Conservation (phyloP, 37 sponge, comb jelly and placozoan genomes). For the Corticium candelabrum region DNA sequence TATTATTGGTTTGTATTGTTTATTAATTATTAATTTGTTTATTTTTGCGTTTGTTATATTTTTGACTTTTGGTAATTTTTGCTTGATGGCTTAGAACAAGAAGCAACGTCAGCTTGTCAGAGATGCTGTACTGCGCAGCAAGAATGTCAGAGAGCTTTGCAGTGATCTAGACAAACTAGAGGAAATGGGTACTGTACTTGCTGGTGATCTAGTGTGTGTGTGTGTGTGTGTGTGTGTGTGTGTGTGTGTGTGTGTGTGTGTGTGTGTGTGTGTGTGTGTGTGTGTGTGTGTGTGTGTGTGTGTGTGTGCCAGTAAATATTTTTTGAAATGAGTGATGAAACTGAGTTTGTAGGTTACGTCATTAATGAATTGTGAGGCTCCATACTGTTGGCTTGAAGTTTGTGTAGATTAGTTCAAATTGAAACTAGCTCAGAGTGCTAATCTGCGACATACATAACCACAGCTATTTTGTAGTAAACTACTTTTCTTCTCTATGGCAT, state of each 20-base stretch:
- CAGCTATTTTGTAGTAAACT: too few species aligned
- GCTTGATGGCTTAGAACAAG: too few species aligned
- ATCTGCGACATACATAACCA: too few species aligned
- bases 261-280: slow-evolving; percentile 5
- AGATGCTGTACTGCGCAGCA: slow-evolving; percentile 78
- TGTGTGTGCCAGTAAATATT: background rate
- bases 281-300: slow-evolving; percentile 6
- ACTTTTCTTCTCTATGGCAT: too few species aligned
- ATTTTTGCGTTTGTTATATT: background rate
- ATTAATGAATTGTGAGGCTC: too few species aligned
- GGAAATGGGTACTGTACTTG: background rate
- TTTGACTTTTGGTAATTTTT: background rate
- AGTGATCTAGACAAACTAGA: slow-evolving; percentile 70
- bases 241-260: slow-evolving; percentile 5
- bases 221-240: background rate
- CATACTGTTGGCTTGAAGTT: too few species aligned
- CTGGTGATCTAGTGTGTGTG: background rate
- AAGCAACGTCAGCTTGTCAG: slow-evolving; percentile 78
- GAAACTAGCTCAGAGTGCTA: too few species aligned
- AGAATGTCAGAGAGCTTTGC: slow-evolving; percentile 51
- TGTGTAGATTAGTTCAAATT: too few species aligned
- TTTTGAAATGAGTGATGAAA: background rate
- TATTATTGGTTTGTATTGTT: background rate
- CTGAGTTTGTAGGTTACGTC: too few species aligned
- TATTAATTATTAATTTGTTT: background rate